A percentile compares a stretch with the other conserved stretches of the same genome.
phyloP scores from a whole-genome alignment of 2,797 vertebrate genomes.

The Smutsia gigantea region DNA sequence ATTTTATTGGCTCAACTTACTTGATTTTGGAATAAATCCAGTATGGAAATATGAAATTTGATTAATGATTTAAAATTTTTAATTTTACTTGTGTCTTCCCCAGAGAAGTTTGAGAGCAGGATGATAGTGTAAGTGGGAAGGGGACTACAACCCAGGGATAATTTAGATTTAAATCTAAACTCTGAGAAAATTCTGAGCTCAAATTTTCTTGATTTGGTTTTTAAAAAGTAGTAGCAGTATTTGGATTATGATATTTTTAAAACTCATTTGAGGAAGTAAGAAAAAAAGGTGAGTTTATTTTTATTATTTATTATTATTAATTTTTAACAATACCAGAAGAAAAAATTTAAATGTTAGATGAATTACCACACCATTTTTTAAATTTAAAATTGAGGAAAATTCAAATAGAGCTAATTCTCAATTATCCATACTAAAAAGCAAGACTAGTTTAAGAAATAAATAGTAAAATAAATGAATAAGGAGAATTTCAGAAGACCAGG shows the following conservation, averaged over 20 bases:
- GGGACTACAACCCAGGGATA: background rate
- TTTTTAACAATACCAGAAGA: background rate
- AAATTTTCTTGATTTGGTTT: background rate
- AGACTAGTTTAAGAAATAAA: background rate
- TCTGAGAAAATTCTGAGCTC: background rate
- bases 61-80: slow-evolving; percentile 33
- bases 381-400: background rate
- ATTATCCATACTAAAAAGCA: background rate
- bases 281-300: background rate
- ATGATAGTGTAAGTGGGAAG: background rate
- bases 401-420: background rate
- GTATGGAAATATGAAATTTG: slow-evolving; percentile 17
- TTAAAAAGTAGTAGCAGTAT: background rate
- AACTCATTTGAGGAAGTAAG: slow-evolving; percentile 10
- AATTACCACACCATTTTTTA: background rate
- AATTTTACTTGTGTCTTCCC: background rate
- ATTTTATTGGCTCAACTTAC: background rate
- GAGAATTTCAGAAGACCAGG: background rate
- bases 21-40: slow-evolving; percentile 24
- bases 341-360: background rate
- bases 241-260: background rate
- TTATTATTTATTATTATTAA: background rate
- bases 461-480: background rate
- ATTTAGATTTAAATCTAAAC: slow-evolving; percentile 42
- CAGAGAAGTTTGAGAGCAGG: background rate